phyloP scores from a whole-genome alignment of 2,113 vertebrate species.

The Hypanus sabinus region DNA sequence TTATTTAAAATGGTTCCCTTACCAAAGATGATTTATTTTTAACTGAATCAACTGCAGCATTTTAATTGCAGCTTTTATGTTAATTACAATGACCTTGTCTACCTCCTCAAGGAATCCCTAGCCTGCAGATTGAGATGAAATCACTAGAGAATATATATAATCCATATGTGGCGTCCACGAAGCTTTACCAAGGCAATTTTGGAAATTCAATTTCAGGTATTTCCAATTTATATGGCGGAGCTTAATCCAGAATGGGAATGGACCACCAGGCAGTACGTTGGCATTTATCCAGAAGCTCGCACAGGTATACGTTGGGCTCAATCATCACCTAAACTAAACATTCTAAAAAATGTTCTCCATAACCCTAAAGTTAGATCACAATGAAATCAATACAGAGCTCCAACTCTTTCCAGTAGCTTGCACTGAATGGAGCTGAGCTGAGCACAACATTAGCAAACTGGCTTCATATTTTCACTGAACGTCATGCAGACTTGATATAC shows the following conservation, averaged over 20 bases:
- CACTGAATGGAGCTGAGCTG: not conserved
- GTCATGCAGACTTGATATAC: not conserved
- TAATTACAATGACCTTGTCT: not conserved
- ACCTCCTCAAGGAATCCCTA: conserved; percentile 8
- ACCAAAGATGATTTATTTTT: not conserved
- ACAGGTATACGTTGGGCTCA: not conserved
- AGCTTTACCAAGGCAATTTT: not conserved
- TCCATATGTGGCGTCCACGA: not conserved
- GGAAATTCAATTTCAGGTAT: conserved; percentile 1
- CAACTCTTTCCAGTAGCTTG: not conserved
- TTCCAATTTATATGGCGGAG: not conserved
- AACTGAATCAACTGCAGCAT: conserved; percentile 25
- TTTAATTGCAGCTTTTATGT: conserved; percentile 24
- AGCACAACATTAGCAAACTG: not conserved
- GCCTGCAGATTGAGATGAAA: not conserved
- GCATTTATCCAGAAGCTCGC: not conserved
- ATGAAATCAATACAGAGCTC: not conserved
- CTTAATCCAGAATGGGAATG: not conserved
- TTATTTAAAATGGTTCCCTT: not conserved
- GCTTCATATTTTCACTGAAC: not conserved
- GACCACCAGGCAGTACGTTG: not conserved
- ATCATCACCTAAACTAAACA: not conserved
- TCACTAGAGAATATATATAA: not conserved
- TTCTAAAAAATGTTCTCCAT: not conserved
- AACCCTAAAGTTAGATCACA: not conserved